Evolutionary conservation across 2,888 invertebrate genomes (phyloP).

Genomic region (Oxycera nigricornis): DNA sequence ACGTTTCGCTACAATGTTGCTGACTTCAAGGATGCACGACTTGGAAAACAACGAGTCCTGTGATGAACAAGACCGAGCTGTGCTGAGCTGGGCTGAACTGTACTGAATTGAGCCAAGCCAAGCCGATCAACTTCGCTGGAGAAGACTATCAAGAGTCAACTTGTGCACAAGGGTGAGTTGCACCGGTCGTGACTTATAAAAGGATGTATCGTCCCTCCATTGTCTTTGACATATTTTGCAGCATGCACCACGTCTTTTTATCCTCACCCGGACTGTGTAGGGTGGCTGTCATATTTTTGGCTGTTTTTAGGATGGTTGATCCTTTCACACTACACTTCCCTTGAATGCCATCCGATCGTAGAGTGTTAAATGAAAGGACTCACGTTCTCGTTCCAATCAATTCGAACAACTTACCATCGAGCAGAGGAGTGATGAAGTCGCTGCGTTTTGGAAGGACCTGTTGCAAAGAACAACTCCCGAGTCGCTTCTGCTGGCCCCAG

Average conservation of each 20-base stretch:
- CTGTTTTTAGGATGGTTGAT: neutral
- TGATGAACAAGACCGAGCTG: neutral
- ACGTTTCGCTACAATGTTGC: slow-evolving; percentile 7
- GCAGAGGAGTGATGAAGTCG: slow-evolving; percentile 12
- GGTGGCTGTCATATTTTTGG: slow-evolving; percentile 17
- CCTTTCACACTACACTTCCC: neutral
- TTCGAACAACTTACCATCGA: neutral
- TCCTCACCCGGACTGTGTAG: neutral
- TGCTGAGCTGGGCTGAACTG: neutral
- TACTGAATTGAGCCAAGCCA: neutral
- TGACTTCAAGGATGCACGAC: slow-evolving; percentile 1
- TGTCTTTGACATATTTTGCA: neutral
- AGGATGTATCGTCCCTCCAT: neutral
- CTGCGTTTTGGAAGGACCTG: slow-evolving; percentile 15
- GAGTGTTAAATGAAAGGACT: neutral
- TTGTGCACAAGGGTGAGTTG: neutral
- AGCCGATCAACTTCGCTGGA: neutral
- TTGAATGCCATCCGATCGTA: neutral
- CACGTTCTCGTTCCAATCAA: neutral
- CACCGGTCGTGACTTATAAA: neutral
- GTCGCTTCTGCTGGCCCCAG: neutral
- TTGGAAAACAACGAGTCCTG: neutral
- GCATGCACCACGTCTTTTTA: neutral
- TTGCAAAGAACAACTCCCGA: slow-evolving; percentile 30
- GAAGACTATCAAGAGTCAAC: neutral